Conservation (phyloP, 1,140 invertebrate species). For the Phocides pigmalion region DNA sequence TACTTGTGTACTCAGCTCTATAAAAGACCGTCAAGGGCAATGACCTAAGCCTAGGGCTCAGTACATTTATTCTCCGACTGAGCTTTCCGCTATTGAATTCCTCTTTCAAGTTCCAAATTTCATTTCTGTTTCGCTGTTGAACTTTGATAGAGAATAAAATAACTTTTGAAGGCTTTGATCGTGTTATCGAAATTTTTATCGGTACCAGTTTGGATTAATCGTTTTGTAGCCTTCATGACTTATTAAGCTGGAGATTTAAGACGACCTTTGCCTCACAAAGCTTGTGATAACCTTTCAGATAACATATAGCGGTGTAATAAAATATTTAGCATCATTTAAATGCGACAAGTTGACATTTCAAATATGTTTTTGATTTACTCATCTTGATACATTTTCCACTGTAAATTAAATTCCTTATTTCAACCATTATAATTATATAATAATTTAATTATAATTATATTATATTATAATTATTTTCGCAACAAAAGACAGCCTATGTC, state of each 20-base stretch:
- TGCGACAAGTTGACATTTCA: too few relatives aligned
- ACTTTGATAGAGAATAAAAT: not conserved
- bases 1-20: not conserved
- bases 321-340: too few relatives aligned
- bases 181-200: not conserved
- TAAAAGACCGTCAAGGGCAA: conserved; percentile 13
- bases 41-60: conserved; percentile 12
- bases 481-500: too few relatives aligned
- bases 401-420: too few relatives aligned
- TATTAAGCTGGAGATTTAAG: not conserved
- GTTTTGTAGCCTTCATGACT: not conserved
- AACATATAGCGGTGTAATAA: too few relatives aligned
- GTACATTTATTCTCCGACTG: not conserved
- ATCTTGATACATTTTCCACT: too few relatives aligned
- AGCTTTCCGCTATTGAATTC: not conserved
- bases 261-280: too few relatives aligned
- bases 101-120: not conserved
- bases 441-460: too few relatives aligned
- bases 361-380: too few relatives aligned
- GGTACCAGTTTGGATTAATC: not conserved
- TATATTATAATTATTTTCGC: too few relatives aligned
- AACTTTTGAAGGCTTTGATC: not conserved
- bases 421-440: too few relatives aligned
- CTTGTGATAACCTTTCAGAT: too few relatives aligned
- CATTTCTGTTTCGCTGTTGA: not conserved